These are phyloP conservation scores for Trematomus bernacchii DNA, from an alignment of 2,797 vertebrate species.

Conservation along the genomic window DNA sequence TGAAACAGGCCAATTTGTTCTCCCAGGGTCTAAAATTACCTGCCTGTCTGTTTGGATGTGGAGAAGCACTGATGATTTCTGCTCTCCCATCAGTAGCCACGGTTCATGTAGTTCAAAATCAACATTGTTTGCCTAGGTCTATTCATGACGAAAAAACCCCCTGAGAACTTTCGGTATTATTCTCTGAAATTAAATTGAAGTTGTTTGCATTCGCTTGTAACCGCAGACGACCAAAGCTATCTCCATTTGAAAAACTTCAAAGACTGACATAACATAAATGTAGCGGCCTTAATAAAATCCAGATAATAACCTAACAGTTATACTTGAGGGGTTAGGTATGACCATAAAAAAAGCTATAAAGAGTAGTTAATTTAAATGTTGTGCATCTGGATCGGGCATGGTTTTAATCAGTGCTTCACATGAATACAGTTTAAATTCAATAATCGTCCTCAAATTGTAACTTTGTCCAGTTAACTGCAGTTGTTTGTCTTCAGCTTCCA, in stretches of 20 bases:
- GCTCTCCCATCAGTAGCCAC: slow-evolving; percentile 60
- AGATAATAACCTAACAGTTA: background rate
- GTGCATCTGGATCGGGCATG: background rate
- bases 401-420: slow-evolving; percentile 6
- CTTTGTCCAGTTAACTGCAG: background rate
- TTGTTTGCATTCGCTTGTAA: slow-evolving; percentile 36
- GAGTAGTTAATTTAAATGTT: background rate
- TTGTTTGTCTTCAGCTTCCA: background rate
- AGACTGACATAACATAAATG: background rate
- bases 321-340: background rate
- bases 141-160: slow-evolving; percentile 16
- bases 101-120: slow-evolving; percentile 54
- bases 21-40: slow-evolving; percentile 78
- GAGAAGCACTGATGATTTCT: slow-evolving; percentile 61
- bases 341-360: background rate
- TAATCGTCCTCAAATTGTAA: background rate
- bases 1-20: slow-evolving; percentile 77
- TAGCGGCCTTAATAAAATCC: background rate
- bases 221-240: background rate
- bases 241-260: background rate
- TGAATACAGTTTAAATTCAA: background rate
- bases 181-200: slow-evolving; percentile 48
- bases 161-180: slow-evolving; percentile 21
- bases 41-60: slow-evolving; percentile 77
- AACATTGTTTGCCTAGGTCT: slow-evolving; percentile 56